Base-by-base conservation (phyloP, 1,140 invertebrate genomes). In the Chrysopa pallens region DNA sequence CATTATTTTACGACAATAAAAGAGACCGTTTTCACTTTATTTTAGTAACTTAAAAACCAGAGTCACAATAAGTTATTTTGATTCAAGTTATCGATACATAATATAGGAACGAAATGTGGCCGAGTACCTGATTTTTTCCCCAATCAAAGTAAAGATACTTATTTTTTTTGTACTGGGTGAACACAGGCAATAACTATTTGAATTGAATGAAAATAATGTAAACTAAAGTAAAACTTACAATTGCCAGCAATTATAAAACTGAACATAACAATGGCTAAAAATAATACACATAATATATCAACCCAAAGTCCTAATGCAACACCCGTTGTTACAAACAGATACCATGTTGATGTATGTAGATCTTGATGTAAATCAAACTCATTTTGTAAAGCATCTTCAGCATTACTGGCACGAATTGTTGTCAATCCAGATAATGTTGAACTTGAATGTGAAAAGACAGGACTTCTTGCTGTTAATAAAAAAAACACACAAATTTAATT, bases 301-400 rank as follows among this genome's bases (percentile, higher is more conserved):
- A 85, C 15, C 54, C 59, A 64, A 28, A 66, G 64, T 1, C 56
- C 60, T 52, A 85, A 77, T 52, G 80, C 84, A 36, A 78, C 60
- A 17, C 69, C 73, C 8, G 67, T 72, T 8, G 70, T 64, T 11
- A 83, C 64, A 51, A 78, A 80, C 29, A 81, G 58, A 51, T 72
- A 81, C 67, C 70, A 73, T 1, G 72, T 62, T 0, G 70, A 65
- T 1, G 69, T 70, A 48, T 75, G 75, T 2, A 72, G 49, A 53
- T 82, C 66, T 42, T 69, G 68, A 43, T 69, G 61, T 38, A 59
- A 56, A 52, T 72, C 68, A 46, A 73, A 73, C 42, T 70, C 66
- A 77, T 7, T 42, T 72, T 60, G 44, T 42, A 47, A 45, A 8
- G 4, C 9, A 29, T 4, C 9, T 47, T 63, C 55, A 6, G 61